Percentiles rank a stretch among this genome's conserved stretches.
Evolutionary conservation across 2,797 vertebrate genomes (phyloP).

Genomic region (Echiichthys vipera): DNA sequence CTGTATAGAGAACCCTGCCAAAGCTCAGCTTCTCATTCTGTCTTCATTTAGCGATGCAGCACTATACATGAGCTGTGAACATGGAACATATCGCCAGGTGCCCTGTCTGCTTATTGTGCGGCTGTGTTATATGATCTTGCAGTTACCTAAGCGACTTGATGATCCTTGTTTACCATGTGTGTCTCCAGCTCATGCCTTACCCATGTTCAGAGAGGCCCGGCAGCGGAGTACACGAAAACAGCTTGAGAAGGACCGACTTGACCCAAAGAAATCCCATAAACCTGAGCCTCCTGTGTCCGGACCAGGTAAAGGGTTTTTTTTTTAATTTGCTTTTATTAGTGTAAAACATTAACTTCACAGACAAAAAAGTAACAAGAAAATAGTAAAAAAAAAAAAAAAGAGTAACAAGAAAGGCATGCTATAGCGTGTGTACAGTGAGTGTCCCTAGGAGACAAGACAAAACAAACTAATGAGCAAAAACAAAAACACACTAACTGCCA

Average conservation of each 20-base stretch:
- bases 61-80: neutral
- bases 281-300: conserved; percentile 97
- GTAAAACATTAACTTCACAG: neutral
- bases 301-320: conserved; percentile 86
- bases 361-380: neutral
- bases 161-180: conserved; percentile 64
- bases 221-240: conserved; percentile 97
- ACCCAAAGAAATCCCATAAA: conserved; percentile 96
- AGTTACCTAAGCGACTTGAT: conserved; percentile 52
- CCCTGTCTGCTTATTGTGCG: conserved; percentile 28
- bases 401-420: neutral
- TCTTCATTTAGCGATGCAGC: neutral
- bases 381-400: neutral
- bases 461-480: neutral
- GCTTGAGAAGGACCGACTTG: conserved; percentile 96
- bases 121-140: conserved; percentile 43
- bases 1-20: conserved; percentile 2
- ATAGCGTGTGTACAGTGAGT: neutral
- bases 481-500: neutral
- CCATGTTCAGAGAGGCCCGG: conserved; percentile 97
- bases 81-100: conserved; percentile 1
- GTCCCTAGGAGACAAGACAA: neutral
- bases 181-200: conserved; percentile 92
- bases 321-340: neutral
- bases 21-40: conserved; percentile 11